These are phyloP conservation scores for Thalassoma bifasciatum DNA, from an alignment of 2,113 vertebrate species.

Conservation along the genomic window DNA sequence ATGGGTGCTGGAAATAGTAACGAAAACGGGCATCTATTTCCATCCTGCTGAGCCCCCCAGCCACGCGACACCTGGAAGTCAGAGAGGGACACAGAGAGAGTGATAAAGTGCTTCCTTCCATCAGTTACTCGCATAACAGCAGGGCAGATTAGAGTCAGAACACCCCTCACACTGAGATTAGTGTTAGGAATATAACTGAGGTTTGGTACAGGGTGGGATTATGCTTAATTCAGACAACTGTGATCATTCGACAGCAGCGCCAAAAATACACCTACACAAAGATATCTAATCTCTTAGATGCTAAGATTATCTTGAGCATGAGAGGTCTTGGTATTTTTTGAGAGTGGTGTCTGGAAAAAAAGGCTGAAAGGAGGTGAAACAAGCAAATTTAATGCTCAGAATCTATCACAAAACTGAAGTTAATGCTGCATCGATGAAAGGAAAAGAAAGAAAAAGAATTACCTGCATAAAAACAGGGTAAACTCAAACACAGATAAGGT, in stretches of 20 bases:
- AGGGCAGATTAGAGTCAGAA: slow-evolving; percentile 55
- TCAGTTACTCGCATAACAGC: slow-evolving; percentile 54
- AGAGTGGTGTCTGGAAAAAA: not conserved
- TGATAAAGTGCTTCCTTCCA: slow-evolving; percentile 33
- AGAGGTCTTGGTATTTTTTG: not conserved
- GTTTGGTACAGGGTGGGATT: slow-evolving; percentile 57
- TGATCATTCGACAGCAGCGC: slow-evolving; percentile 1
- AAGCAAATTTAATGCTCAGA: not conserved
- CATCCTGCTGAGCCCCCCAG: slow-evolving; percentile 85
- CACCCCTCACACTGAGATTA: slow-evolving; percentile 60
- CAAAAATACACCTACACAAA: slow-evolving; percentile 10
- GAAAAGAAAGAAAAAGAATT: too few relatives aligned
- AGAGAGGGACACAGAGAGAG: slow-evolving; percentile 34
- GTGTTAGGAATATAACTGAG: slow-evolving; percentile 41
- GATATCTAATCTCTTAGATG: not conserved
- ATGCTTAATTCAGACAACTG: slow-evolving; percentile 46
- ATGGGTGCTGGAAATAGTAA: slow-evolving; percentile 99
- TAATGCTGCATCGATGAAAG: too few relatives aligned
- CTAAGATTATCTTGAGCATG: slow-evolving; percentile 3
- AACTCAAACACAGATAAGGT: not conserved
- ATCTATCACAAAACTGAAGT: too few relatives aligned
- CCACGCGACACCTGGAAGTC: slow-evolving; percentile 79
- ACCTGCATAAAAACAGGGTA: too few relatives aligned
- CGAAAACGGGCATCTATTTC: slow-evolving; percentile 90
- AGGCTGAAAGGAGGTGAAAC: not conserved